phyloP scores from a whole-genome alignment of 1,140 invertebrate genomes.

The Lepidurus couesii region DNA sequence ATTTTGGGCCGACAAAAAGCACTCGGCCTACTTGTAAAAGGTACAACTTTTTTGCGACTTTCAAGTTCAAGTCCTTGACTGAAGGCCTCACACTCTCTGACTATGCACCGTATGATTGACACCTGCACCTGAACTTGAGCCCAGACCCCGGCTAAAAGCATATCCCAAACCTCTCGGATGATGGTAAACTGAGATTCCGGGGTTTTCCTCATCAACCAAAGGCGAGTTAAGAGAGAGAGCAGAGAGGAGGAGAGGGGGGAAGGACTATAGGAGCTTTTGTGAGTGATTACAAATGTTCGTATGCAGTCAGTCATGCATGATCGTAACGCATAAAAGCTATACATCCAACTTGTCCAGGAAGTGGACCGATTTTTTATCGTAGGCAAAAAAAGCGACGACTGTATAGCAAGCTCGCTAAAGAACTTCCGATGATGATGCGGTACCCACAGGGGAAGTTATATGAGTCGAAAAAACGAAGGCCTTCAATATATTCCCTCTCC shows the following conservation, averaged over 20 bases:
- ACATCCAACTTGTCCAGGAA: constrained; percentile 14
- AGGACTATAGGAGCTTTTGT: not conserved
- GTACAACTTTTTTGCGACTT: not conserved
- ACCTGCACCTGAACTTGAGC: no score
- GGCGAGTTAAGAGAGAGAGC: not conserved
- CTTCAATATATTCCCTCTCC: not conserved
- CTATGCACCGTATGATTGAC: no score
- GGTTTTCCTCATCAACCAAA: not conserved
- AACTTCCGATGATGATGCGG: not conserved
- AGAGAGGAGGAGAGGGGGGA: not conserved
- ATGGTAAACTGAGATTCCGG: no score
- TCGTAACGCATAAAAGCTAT: constrained; percentile 22
- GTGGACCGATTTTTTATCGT: constrained; percentile 7
- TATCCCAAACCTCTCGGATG: no score
- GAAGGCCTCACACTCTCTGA: no score
- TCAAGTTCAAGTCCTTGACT: not conserved
- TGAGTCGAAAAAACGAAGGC: not conserved
- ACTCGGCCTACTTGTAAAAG: not conserved
- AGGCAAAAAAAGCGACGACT: not conserved
- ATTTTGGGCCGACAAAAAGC: not conserved
- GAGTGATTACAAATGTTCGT: constrained; percentile 9
- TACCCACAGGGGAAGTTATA: not conserved
- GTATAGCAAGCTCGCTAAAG: not conserved
- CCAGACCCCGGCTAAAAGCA: no score
- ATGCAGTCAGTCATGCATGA: not conserved